Conservation (phyloP, 2,888 invertebrate genomes). For the Xestia ashworthii region DNA sequence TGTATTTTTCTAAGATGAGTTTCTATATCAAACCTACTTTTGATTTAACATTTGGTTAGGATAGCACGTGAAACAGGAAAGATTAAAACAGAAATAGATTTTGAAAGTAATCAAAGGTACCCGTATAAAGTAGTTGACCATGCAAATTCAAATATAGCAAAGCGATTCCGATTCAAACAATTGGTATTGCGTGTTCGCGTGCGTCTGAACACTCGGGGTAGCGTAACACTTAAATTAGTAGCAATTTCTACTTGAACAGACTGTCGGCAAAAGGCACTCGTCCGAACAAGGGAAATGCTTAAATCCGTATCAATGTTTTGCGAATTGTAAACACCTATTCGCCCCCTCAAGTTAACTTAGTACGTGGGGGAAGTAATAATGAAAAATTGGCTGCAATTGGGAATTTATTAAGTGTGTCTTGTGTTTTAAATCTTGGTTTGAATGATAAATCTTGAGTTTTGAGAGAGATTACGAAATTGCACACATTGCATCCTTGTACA, state of each 20-base stretch:
- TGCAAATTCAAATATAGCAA: constrained; percentile 56
- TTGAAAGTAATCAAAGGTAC: not conserved
- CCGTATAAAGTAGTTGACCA: constrained; percentile 21
- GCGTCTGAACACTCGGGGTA: constrained; percentile 83
- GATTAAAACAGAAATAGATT: not conserved
- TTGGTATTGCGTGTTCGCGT: constrained; percentile 87
- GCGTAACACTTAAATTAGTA: constrained; percentile 89
- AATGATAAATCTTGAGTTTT: not conserved
- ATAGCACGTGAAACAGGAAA: not conserved
- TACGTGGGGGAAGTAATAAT: constrained; percentile 48
- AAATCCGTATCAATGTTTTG: constrained; percentile 81
- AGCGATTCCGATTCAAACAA: constrained; percentile 65
- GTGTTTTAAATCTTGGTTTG: constrained; percentile 13
- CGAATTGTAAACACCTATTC: constrained; percentile 67
- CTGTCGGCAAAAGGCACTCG: constrained; percentile 82
- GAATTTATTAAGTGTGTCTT: constrained; percentile 49
- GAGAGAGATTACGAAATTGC: not conserved
- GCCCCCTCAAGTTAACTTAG: constrained; percentile 64
- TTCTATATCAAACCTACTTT: constrained; percentile 30
- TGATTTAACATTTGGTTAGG: not conserved
- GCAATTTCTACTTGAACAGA: constrained; percentile 88
- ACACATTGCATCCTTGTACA: not conserved
- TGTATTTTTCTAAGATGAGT: constrained; percentile 51
- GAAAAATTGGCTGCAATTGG: constrained; percentile 45
- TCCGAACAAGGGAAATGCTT: constrained; percentile 84